Evolutionary conservation across 2,888 invertebrate genomes (phyloP).

Genomic region (Melolontha melolontha): DNA sequence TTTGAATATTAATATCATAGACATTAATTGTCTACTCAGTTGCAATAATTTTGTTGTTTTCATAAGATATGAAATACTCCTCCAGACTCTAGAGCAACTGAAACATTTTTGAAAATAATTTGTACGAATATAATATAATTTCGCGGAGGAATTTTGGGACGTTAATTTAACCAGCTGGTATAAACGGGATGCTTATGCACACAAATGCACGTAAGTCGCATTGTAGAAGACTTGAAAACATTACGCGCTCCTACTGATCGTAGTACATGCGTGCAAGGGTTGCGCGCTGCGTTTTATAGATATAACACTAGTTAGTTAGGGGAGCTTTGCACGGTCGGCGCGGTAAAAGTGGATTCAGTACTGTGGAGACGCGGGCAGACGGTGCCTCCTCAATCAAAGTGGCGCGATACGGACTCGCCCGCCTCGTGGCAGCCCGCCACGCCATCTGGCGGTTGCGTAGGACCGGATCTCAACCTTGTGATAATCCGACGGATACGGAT

Average conservation of each 20-base stretch:
- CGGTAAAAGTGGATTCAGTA: constrained; percentile 46
- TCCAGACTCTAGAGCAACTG: no score
- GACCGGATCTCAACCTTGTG: constrained; percentile 63
- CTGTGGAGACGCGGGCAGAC: constrained; percentile 57
- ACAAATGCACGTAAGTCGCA: constrained; percentile 12
- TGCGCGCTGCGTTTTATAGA: constrained; percentile 46
- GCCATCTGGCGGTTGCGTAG: constrained; percentile 77
- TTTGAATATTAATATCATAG: no score
- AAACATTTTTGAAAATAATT: no score
- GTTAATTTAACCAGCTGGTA: no score
- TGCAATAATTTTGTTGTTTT: no score
- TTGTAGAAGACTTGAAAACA: constrained; percentile 19
- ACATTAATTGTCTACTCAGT: no score
- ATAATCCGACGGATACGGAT: constrained; percentile 62
- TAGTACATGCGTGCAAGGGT: constrained; percentile 45
- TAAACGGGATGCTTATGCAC: no score
- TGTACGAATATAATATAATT: no score
- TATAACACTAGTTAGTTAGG: constrained; percentile 34
- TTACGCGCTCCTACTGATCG: constrained; percentile 21
- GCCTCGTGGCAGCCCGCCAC: constrained; percentile 79
- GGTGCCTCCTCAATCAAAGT: constrained; percentile 65
- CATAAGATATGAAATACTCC: no score
- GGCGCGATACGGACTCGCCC: constrained; percentile 78
- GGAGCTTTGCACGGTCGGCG: constrained; percentile 43
- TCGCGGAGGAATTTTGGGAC: no score